Conservation (phyloP, 2,797 vertebrate species). For the Dendrocincla tyrannina region DNA sequence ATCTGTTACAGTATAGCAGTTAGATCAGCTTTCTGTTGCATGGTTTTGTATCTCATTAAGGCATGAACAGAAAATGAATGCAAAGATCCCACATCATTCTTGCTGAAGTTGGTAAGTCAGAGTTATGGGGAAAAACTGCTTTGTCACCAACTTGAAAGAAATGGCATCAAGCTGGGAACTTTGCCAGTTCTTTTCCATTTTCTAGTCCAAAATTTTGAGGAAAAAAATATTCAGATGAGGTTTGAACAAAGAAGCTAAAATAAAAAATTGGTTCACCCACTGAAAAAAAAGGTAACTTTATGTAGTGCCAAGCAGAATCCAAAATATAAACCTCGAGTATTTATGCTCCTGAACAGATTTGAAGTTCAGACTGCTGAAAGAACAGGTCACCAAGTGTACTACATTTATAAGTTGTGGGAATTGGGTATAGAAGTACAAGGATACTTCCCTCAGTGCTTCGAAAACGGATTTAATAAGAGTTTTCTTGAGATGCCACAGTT, state of each 20-base stretch:
- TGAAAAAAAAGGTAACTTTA: neutral
- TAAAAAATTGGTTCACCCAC: neutral
- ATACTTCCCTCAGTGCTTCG: neutral
- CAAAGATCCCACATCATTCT: neutral
- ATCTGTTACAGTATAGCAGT: neutral
- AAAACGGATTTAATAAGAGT: neutral
- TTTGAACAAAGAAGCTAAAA: neutral
- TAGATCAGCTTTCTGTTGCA: neutral
- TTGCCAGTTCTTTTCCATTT: neutral
- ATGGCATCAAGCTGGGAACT: neutral
- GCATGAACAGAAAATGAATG: neutral
- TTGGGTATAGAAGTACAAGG: neutral
- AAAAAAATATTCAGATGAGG: neutral
- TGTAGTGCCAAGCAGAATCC: neutral
- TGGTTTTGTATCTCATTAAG: neutral
- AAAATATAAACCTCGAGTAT: neutral
- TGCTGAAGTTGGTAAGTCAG: neutral
- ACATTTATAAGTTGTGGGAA: neutral
- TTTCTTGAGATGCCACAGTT: neutral
- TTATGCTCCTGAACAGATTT: neutral
- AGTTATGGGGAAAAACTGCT: neutral
- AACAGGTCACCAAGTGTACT: neutral
- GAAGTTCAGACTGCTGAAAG: neutral
- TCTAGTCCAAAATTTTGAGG: neutral
- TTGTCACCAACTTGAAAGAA: neutral